Percentiles rank a stretch among this genome's conserved stretches.
These are phyloP conservation scores for Tylochromis polylepis DNA, from an alignment of 2,113 vertebrate species.

Conservation along the genomic window DNA sequence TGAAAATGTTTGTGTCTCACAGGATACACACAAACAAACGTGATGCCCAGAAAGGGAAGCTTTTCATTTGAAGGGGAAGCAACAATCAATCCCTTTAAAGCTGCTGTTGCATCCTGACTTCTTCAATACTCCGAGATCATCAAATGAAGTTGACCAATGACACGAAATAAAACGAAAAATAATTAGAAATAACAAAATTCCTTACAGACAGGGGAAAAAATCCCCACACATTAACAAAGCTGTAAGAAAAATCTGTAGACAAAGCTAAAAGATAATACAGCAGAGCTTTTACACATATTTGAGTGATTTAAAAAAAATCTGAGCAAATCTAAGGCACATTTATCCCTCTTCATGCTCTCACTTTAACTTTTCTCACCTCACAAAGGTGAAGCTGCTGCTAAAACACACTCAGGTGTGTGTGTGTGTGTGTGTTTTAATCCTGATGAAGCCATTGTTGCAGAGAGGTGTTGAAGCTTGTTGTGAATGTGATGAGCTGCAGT, in stretches of 20 bases:
- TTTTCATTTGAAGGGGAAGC: background rate
- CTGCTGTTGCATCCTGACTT: too few species aligned
- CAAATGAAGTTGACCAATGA: background rate
- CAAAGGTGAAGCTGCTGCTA: slow-evolving; percentile 17
- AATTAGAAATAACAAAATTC: background rate
- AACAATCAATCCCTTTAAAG: background rate
- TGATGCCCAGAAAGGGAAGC: background rate
- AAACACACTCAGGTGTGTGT: background rate
- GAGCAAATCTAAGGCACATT: background rate
- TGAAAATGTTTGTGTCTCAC: background rate
- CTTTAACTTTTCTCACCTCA: slow-evolving; percentile 8
- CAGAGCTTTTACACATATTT: background rate
- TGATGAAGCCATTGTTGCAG: slow-evolving; percentile 21
- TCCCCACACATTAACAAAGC: background rate
- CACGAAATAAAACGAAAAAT: background rate
- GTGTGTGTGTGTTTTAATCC: background rate
- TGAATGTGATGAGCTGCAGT: slow-evolving; percentile 22
- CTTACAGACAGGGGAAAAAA: background rate
- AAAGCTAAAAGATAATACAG: too few species aligned
- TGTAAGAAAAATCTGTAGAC: background rate
- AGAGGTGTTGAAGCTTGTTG: slow-evolving; percentile 48
- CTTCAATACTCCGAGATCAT: background rate
- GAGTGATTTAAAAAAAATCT: background rate
- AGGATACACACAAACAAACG: background rate
- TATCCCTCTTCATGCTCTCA: background rate